phyloP scores from a whole-genome alignment of 2,888 invertebrate species.

The Netelia fuscicornis region DNA sequence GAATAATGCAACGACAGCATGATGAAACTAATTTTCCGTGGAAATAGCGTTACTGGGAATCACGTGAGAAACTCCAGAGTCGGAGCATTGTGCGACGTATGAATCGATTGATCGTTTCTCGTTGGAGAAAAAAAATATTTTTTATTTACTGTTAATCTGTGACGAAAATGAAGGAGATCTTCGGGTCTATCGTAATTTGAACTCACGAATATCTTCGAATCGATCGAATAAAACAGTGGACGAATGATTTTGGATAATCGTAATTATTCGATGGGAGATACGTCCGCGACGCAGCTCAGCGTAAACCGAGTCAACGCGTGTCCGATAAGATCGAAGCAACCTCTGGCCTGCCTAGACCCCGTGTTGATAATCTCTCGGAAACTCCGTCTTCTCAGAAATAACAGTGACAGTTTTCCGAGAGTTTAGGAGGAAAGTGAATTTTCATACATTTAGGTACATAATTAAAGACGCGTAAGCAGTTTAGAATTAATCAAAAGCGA shows the following conservation, averaged over 20 bases:
- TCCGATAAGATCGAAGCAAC: constrained; percentile 1
- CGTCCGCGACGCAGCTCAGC: background rate
- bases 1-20: background rate
- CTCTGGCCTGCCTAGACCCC: constrained; percentile 23
- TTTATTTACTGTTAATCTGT: background rate
- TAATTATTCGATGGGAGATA: background rate
- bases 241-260: background rate
- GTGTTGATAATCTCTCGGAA: constrained; percentile 36
- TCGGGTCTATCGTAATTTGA: background rate
- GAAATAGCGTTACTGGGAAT: constrained; percentile 41
- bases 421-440: constrained; percentile 1
- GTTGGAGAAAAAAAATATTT: background rate
- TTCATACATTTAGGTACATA: background rate
- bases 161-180: background rate
- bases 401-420: constrained; percentile 27
- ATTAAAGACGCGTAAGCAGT: background rate
- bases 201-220: background rate
- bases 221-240: background rate
- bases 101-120: constrained; percentile 17
- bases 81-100: constrained; percentile 14
- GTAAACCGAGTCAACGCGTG: background rate
- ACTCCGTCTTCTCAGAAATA: constrained; percentile 37
- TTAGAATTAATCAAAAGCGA: background rate
- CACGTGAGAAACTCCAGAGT: background rate
- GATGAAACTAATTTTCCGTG: constrained; percentile 17